Conservation (phyloP, 2,113 vertebrate species). For the Cranoglanis bouderius region DNA sequence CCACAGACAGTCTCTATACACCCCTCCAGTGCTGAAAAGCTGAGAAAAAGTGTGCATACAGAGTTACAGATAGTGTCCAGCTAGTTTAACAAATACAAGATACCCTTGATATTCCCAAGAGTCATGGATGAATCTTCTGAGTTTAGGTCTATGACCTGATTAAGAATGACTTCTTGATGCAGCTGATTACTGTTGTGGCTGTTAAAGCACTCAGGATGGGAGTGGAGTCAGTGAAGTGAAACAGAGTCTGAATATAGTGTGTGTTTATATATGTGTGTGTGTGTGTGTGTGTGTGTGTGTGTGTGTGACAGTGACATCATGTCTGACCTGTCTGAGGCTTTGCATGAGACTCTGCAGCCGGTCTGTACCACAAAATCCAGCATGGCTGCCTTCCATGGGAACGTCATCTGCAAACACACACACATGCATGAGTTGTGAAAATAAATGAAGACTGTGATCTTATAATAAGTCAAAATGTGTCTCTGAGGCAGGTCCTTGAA, state of each 20-base stretch:
- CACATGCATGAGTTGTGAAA: not conserved
- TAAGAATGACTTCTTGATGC: conserved; percentile 10
- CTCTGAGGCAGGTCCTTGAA: not conserved
- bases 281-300: not conserved
- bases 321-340: conserved; percentile 58
- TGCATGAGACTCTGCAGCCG: conserved; percentile 59
- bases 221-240: not conserved
- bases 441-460: not conserved
- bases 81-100: not conserved
- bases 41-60: not conserved
- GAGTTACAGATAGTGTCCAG: not conserved
- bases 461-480: not conserved
- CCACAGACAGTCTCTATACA: not conserved
- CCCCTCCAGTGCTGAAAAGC: not conserved
- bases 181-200: not conserved
- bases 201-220: conserved; percentile 1
- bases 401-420: conserved; percentile 57
- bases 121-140: not conserved
- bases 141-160: not conserved
- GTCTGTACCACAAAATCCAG: conserved; percentile 67
- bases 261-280: not conserved
- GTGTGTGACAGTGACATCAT: conserved; percentile 44
- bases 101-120: not conserved
- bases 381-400: conserved; percentile 29
- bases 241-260: not conserved